phyloP scores from a whole-genome alignment of 2,113 vertebrate genomes.

The Odobenus rosmarus region DNA sequence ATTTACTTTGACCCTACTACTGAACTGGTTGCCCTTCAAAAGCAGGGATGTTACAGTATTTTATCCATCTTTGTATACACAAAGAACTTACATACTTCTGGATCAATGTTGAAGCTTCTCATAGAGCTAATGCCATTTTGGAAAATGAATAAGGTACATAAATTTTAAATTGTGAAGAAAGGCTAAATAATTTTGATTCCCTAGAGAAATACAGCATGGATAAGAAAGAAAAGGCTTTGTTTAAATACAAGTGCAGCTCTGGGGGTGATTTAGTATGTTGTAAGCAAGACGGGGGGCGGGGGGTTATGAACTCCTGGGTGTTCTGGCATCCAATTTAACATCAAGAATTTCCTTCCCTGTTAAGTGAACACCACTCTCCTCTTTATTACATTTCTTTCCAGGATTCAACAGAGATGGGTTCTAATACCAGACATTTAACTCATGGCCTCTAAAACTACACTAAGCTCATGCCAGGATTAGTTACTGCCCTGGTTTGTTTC shows the following conservation, averaged over 20 bases:
- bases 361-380: not conserved
- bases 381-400: not conserved
- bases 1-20: not conserved
- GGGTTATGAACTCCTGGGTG: not conserved
- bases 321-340: not conserved
- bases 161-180: slow-evolving; percentile 17
- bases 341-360: not conserved
- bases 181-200: not conserved
- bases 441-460: not conserved
- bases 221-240: slow-evolving; percentile 19
- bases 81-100: not conserved
- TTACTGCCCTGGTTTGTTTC: not conserved
- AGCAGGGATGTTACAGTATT: not conserved
- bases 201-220: not conserved
- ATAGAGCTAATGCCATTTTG: not conserved
- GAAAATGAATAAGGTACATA: not conserved
- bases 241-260: not conserved
- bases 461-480: not conserved
- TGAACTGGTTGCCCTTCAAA: not conserved
- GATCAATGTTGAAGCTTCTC: not conserved
- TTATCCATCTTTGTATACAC: not conserved
- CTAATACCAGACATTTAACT: not conserved
- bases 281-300: not conserved
- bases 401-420: not conserved
- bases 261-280: not conserved